Base-by-base conservation (phyloP, 2,797 vertebrate genomes). In the Aplochiton taeniatus region DNA sequence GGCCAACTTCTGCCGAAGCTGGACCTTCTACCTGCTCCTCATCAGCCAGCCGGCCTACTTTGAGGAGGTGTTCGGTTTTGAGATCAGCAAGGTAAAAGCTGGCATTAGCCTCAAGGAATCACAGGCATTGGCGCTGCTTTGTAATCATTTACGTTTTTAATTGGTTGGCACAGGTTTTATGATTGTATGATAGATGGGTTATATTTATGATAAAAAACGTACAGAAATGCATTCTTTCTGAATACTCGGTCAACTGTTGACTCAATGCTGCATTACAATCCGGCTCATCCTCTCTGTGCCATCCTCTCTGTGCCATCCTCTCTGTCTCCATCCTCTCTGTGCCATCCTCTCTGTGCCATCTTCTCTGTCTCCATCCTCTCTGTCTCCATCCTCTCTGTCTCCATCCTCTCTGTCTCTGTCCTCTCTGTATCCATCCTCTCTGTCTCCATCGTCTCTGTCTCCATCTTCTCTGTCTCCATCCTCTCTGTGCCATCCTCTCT, bases 1-100 rank as follows among this genome's bases (percentile, higher is more conserved):
- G 67, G 95, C 95, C 7, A 97, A 97, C 79, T 98, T 98, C 85
- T 97, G 96, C 89, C 88, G 96, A 59, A 96, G 95, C 71, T 98
- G 96, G 96, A 98, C 96, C 0, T 97, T 97, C 89, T 98, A 98
- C 78, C 73, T 97, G 84, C 93, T 97, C 12, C 94, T 97, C 52
- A 98, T 97, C 85, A 96, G 95, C 76, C 96, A 97, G 77, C 96
- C 96, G 0, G 96, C 95, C 8, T 97, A 97, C 84, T 96, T 97
- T 5, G 94, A 97, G 85, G 95, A 96, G 67, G 96, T 97, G 66
- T 97, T 97, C 69, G 92, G 94, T 14, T 96, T 97, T 17, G 94
- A 95, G 89, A 96, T 97, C 63, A 97, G 95, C 89, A 97, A 97
- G 95, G 96, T 96, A 91, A 85, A 70, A 47, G 13, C 11, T 9